These are phyloP conservation scores for Lutjanus argentimaculatus DNA, from an alignment of 2,797 vertebrate genomes.

Conservation along the genomic window DNA sequence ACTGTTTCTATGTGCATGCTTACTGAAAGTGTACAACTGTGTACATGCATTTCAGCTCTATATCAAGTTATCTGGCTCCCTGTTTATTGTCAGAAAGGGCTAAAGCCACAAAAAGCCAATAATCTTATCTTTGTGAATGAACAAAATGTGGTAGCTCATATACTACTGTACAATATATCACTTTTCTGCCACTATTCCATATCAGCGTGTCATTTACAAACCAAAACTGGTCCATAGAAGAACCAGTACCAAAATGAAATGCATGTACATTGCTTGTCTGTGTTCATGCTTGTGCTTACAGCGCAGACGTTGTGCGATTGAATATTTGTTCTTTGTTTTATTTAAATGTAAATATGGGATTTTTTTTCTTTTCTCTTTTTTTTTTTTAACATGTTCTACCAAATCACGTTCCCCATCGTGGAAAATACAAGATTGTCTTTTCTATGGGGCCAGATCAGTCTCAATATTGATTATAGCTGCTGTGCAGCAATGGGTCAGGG, in stretches of 20 bases:
- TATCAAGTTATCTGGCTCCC: conserved; percentile 41
- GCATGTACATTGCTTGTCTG: conserved; percentile 72
- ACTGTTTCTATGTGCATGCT: conserved; percentile 84
- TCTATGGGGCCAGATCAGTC: no score
- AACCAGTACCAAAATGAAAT: conserved; percentile 62
- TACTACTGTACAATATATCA: conserved; percentile 47
- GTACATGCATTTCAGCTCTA: conserved; percentile 74
- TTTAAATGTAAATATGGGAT: conserved; percentile 61
- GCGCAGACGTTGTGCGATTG: conserved; percentile 40
- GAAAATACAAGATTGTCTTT: conserved; percentile 32
- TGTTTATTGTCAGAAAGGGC: conserved; percentile 64
- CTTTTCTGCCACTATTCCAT: conserved; percentile 50
- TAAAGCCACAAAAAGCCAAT: conserved; percentile 65
- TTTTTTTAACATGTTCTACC: conserved; percentile 41
- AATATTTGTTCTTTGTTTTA: conserved; percentile 55
- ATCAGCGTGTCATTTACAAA: conserved; percentile 47
- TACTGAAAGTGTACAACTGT: conserved; percentile 79
- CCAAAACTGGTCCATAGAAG: conserved; percentile 36
- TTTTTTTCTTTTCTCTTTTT: background rate
- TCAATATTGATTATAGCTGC: no score
- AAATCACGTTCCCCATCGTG: conserved; percentile 37
- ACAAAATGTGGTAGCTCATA: conserved; percentile 51
- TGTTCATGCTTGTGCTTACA: conserved; percentile 55
- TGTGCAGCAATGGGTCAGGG: no score
- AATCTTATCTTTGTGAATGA: conserved; percentile 52